A percentile compares a stretch with the other conserved stretches of the same genome.
These are phyloP conservation scores for Microdon myrmicae DNA, from an alignment of 2,888 invertebrate genomes.

Conservation along the genomic window DNA sequence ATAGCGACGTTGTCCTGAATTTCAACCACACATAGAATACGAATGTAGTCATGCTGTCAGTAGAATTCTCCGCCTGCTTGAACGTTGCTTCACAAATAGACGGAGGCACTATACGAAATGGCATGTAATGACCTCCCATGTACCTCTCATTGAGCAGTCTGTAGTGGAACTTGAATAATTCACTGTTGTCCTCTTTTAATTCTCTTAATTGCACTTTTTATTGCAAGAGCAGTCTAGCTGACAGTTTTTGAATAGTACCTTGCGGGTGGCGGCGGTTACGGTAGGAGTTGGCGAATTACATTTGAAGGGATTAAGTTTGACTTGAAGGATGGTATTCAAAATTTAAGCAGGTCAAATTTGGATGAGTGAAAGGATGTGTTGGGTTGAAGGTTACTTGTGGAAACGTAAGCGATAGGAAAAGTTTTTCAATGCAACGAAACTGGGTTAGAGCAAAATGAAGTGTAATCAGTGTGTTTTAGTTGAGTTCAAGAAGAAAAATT, in stretches of 20 bases:
- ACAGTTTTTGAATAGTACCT: neutral
- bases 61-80: neutral
- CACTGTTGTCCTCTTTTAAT: conserved; percentile 48
- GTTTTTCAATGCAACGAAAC: no score
- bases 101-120: conserved; percentile 21
- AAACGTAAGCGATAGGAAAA: no score
- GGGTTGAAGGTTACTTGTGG: conserved; percentile 13
- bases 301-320: conserved; percentile 22
- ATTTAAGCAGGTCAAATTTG: conserved; percentile 10
- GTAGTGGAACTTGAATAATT: conserved; percentile 45
- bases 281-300: no score
- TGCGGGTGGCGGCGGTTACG: neutral
- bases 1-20: conserved; percentile 41
- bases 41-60: no score
- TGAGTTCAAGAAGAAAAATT: no score
- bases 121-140: neutral
- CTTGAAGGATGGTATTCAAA: conserved; percentile 23
- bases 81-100: no score
- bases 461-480: no score
- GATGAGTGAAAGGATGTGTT: no score
- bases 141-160: conserved; percentile 31
- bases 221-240: conserved; percentile 3
- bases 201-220: conserved; percentile 38
- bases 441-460: no score
- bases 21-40: conserved; percentile 47